Conservation (phyloP, 2,113 vertebrate species). For the Aegotheles bennettii region DNA sequence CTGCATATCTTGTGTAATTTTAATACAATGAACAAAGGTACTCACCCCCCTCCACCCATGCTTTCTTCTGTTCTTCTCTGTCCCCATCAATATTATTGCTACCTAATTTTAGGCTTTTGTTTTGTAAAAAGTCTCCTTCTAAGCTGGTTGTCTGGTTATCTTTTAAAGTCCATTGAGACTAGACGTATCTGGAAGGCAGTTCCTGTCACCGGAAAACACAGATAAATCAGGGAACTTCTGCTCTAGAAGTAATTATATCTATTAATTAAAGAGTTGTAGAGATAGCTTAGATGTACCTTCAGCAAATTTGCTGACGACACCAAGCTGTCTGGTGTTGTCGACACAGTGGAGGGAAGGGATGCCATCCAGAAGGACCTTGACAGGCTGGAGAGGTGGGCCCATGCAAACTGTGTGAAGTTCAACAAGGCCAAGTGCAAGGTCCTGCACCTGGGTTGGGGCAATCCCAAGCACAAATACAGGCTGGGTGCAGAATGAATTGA, state of each 20-base stretch:
- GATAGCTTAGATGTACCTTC: not conserved
- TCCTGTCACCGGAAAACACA: not conserved
- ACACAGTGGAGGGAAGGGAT: not conserved
- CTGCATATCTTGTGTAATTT: not conserved
- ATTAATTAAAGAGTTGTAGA: not conserved
- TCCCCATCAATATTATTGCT: not conserved
- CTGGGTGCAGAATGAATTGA: too few species aligned
- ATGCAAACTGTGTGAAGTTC: too few species aligned
- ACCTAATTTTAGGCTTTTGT: not conserved
- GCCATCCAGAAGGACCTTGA: too few species aligned
- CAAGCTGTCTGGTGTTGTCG: not conserved
- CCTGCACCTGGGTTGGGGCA: too few species aligned
- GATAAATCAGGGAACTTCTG: not conserved
- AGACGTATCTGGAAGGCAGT: not conserved
- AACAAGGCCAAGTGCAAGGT: too few species aligned
- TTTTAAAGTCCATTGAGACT: not conserved
- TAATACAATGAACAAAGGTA: not conserved
- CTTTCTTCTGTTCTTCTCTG: not conserved
- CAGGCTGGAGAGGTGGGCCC: too few species aligned
- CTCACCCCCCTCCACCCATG: fast-evolving
- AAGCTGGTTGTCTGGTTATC: not conserved
- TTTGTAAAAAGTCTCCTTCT: not conserved
- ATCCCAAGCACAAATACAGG: too few species aligned
- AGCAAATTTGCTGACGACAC: not conserved
- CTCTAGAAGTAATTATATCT: not conserved